phyloP scores from a whole-genome alignment of 2,797 vertebrate species.

The Poeciliopsis infans region DNA sequence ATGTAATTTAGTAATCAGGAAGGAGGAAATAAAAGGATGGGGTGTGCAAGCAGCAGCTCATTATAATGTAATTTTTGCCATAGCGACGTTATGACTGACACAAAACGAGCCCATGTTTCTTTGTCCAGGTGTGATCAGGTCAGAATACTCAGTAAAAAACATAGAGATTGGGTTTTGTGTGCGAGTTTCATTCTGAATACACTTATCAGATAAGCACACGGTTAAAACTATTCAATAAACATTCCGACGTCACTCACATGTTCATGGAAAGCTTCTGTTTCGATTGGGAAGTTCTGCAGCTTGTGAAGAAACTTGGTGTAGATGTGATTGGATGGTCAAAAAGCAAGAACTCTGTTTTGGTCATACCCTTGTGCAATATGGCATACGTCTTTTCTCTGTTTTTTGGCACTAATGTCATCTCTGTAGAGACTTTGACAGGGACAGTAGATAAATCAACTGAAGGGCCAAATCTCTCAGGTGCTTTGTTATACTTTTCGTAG shows the following conservation, averaged over 20 bases:
- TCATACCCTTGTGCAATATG: neutral
- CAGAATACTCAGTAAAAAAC: neutral
- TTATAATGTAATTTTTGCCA: neutral
- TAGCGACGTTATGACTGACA: neutral
- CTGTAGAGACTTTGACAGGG: neutral
- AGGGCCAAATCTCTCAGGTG: neutral
- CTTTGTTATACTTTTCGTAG: neutral
- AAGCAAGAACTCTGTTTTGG: neutral
- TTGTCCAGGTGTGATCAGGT: neutral
- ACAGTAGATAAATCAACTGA: constrained; percentile 1
- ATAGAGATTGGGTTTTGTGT: neutral
- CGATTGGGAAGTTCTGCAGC: neutral
- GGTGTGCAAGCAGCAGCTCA: neutral
- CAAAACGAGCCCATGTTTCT: neutral
- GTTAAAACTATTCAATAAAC: neutral
- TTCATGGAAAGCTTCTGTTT: neutral
- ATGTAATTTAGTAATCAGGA: neutral
- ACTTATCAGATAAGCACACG: neutral
- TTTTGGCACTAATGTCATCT: neutral
- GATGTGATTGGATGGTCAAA: neutral
- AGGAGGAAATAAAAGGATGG: neutral
- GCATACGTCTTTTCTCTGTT: neutral
- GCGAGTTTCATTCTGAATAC: neutral
- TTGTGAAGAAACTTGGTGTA: neutral
- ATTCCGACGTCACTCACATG: neutral